Evolutionary conservation across 2,113 vertebrate species (phyloP).

Genomic region (Pterocles gutturalis): DNA sequence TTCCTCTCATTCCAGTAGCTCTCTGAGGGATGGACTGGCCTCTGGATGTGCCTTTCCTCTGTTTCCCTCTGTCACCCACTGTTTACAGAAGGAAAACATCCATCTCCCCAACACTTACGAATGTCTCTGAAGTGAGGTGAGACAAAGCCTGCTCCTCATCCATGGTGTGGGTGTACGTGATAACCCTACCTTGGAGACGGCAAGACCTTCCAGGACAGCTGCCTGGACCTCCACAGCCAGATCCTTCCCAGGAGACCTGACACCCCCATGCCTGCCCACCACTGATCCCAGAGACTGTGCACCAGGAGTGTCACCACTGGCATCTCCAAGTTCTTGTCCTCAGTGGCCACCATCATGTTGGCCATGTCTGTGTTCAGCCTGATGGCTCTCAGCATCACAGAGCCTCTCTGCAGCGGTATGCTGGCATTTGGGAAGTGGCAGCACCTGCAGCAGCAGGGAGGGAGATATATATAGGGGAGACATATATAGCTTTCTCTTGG

Average conservation of each 20-base stretch:
- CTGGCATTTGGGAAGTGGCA: background rate
- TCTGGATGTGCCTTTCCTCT: background rate
- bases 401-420: background rate
- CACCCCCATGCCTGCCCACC: background rate
- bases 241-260: background rate
- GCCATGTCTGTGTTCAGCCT: background rate
- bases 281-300: background rate
- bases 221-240: background rate
- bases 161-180: background rate
- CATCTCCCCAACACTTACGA: background rate
- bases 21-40: background rate
- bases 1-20: background rate
- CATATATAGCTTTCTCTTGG: background rate
- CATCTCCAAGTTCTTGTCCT: background rate
- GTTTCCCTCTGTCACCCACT: background rate
- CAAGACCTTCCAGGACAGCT: background rate
- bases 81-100: background rate
- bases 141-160: background rate
- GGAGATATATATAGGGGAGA: background rate
- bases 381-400: fast-evolving
- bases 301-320: background rate
- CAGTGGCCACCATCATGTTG: background rate
- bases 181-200: background rate
- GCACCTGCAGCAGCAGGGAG: background rate
- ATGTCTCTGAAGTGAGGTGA: background rate